These are phyloP conservation scores for Gymnorhina tibicen DNA, from an alignment of 2,113 vertebrate genomes.

Conservation along the genomic window DNA sequence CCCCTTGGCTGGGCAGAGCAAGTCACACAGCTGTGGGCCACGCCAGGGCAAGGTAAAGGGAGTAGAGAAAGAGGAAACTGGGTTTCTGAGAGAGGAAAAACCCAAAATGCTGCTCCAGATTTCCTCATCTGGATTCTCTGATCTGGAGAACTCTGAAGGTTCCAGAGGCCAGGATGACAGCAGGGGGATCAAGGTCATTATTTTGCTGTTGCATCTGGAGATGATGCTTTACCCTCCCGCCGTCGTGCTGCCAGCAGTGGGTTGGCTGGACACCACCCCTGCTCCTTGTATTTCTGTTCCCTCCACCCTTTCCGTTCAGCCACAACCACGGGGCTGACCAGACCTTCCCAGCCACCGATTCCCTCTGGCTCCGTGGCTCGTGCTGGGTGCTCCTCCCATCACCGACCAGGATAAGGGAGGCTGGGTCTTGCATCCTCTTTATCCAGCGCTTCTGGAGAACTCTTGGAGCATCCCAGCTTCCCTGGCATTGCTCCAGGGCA, in stretches of 20 bases:
- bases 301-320: neutral
- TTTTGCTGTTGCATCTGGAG: neutral
- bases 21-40: neutral
- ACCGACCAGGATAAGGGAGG: neutral
- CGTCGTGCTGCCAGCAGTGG: accelerated
- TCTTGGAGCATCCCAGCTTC: neutral
- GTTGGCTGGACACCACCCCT: no score
- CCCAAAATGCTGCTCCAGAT: neutral
- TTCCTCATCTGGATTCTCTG: neutral
- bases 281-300: neutral
- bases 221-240: neutral
- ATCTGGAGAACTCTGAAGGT: neutral
- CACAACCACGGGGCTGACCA: accelerated
- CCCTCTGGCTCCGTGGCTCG: accelerated
- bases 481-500: neutral
- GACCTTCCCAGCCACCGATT: neutral
- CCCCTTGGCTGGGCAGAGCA: neutral
- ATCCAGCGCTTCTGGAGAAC: neutral
- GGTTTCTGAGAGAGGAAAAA: neutral
- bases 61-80: neutral
- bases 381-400: neutral
- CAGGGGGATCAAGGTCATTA: accelerated
- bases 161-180: neutral
- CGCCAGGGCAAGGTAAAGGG: neutral
- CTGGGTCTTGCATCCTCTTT: neutral